phyloP scores from a whole-genome alignment of 2,888 invertebrate genomes.

The Dasysyrphus tricinctus region DNA sequence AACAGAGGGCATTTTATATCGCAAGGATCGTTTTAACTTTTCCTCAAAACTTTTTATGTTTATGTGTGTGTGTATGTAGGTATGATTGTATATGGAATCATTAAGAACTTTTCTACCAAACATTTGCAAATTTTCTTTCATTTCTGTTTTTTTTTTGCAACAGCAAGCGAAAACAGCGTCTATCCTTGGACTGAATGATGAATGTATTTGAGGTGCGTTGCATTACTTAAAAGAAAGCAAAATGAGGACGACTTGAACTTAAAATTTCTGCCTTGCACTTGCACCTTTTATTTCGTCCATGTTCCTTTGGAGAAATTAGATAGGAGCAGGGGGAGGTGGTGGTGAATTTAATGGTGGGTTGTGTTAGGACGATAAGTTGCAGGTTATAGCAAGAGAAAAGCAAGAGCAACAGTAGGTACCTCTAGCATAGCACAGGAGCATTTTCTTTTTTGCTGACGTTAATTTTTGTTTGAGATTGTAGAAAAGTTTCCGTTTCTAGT shows the following conservation, averaged over 20 bases:
- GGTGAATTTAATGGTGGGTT: neutral
- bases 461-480: slow-evolving; percentile 68
- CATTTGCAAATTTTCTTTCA: slow-evolving; percentile 58
- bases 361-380: slow-evolving; percentile 9
- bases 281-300: slow-evolving; percentile 36
- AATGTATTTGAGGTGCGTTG: slow-evolving; percentile 72
- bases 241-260: slow-evolving; percentile 48
- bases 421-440: neutral
- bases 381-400: neutral
- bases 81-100: slow-evolving; percentile 1
- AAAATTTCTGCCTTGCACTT: slow-evolving; percentile 54
- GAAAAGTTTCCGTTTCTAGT: slow-evolving; percentile 63
- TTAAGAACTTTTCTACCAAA: slow-evolving; percentile 63
- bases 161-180: slow-evolving; percentile 22
- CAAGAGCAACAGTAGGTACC: neutral
- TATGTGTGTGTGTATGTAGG: neutral
- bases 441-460: slow-evolving; percentile 67
- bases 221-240: slow-evolving; percentile 14
- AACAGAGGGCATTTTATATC: slow-evolving; percentile 24
- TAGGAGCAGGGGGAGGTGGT: neutral
- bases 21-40: slow-evolving; percentile 41
- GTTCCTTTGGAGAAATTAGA: slow-evolving; percentile 6
- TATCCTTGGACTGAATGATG: slow-evolving; percentile 64
- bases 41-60: slow-evolving; percentile 2
- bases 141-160: slow-evolving; percentile 8